Evolutionary conservation across 2,888 invertebrate species (phyloP).

Genomic region (Meandrusa payeni): DNA sequence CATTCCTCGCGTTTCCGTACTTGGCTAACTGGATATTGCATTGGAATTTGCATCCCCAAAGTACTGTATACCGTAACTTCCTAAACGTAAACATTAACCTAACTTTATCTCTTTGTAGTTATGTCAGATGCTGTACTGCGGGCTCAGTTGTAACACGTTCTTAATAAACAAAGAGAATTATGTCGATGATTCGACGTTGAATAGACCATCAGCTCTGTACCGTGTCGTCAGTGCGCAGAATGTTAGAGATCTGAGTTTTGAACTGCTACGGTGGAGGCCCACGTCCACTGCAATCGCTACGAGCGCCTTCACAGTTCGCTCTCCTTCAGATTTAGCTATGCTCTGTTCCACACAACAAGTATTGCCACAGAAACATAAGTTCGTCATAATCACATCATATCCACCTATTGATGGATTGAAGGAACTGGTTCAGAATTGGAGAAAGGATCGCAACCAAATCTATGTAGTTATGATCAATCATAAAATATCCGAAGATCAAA

Average conservation of each 20-base stretch:
- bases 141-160: conserved; percentile 35
- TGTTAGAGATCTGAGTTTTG: conserved; percentile 27
- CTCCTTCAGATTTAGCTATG: conserved; percentile 34
- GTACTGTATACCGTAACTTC: no score
- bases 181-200: conserved; percentile 8
- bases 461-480: conserved; percentile 42
- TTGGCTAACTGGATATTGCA: no score
- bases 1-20: no score
- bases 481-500: conserved; percentile 34
- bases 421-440: conserved; percentile 39
- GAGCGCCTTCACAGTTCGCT: conserved; percentile 37
- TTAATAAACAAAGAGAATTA: conserved; percentile 35
- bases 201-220: conserved; percentile 33
- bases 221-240: conserved; percentile 33
- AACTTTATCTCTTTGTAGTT: conserved; percentile 29
- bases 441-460: conserved; percentile 38
- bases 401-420: conserved; percentile 40
- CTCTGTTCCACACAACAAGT: conserved; percentile 32
- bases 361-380: conserved; percentile 35
- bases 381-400: conserved; percentile 38
- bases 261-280: conserved; percentile 38
- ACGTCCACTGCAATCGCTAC: conserved; percentile 27
- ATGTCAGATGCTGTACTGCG: conserved; percentile 32
- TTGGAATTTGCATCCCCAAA: no score
- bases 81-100: no score